Conservation (phyloP, 2,113 vertebrate genomes). For the Vicugna pacos region DNA sequence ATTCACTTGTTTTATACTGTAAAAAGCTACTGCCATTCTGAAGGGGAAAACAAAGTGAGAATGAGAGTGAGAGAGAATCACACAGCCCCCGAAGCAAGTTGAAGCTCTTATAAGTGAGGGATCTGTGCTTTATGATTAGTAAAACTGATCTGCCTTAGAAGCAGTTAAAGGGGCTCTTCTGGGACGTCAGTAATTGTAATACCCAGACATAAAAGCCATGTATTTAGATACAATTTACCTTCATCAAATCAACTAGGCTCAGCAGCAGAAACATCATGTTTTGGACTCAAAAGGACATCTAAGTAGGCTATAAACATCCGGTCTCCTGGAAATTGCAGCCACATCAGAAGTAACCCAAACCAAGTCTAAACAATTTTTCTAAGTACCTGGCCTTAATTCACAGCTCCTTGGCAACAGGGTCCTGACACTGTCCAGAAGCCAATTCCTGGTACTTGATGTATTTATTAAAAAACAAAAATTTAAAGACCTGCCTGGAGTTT, state of each 20-base stretch:
- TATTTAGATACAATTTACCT: constrained; percentile 6
- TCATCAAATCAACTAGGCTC: background rate
- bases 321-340: background rate
- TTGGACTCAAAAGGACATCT: background rate
- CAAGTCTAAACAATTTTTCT: background rate
- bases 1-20: background rate
- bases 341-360: constrained; percentile 25
- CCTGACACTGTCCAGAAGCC: background rate
- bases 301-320: background rate
- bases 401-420: background rate
- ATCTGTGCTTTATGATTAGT: background rate
- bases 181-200: background rate
- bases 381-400: constrained; percentile 31
- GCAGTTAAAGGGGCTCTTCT: constrained; percentile 2
- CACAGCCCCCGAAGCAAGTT: background rate
- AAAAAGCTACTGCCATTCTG: background rate
- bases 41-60: background rate
- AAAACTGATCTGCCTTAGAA: constrained; percentile 18
- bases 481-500: background rate
- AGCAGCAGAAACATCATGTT: background rate
- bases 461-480: constrained; percentile 57
- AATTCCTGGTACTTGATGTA: background rate
- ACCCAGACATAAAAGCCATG: constrained; percentile 12
- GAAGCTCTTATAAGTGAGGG: background rate
- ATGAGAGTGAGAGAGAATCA: background rate